Conservation (phyloP, 2,888 invertebrate species). For the Sceliomorpha sp. region DNA sequence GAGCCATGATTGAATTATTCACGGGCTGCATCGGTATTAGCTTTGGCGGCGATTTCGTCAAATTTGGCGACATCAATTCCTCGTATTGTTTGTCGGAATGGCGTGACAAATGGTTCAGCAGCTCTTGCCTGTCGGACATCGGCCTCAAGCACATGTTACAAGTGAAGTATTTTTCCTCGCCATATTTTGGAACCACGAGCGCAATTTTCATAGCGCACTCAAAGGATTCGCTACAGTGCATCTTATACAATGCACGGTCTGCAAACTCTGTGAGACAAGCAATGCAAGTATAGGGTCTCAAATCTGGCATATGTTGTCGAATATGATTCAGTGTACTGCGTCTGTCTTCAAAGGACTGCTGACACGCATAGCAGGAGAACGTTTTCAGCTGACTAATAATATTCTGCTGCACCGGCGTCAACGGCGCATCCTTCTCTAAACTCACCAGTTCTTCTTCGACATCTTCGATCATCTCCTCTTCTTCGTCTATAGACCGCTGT, state of each 20-base stretch:
- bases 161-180: slow-evolving; percentile 75
- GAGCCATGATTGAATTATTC: background rate
- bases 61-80: background rate
- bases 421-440: slow-evolving; percentile 68
- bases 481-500: slow-evolving; percentile 53
- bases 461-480: slow-evolving; percentile 54
- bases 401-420: slow-evolving; percentile 75
- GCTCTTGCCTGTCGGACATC: slow-evolving; percentile 68
- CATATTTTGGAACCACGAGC: slow-evolving; percentile 72
- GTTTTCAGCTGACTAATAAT: slow-evolving; percentile 78
- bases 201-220: slow-evolving; percentile 83
- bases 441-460: slow-evolving; percentile 69
- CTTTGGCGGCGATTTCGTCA: slow-evolving; percentile 57
- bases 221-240: slow-evolving; percentile 74
- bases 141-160: slow-evolving; percentile 77
- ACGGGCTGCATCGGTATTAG: slow-evolving; percentile 57
- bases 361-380: slow-evolving; percentile 74
- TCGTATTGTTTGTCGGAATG: slow-evolving; percentile 71
- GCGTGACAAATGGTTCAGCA: slow-evolving; percentile 70
- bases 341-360: slow-evolving; percentile 69
- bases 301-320: slow-evolving; percentile 75
- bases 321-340: slow-evolving; percentile 74
- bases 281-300: slow-evolving; percentile 75
- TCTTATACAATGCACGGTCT: slow-evolving; percentile 73
- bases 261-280: slow-evolving; percentile 76